Evolutionary conservation across 1,140 invertebrate genomes (phyloP), one percentile per base, ranked within the genome.

Genomic region (Leguminivora glycinivorella): DNA sequence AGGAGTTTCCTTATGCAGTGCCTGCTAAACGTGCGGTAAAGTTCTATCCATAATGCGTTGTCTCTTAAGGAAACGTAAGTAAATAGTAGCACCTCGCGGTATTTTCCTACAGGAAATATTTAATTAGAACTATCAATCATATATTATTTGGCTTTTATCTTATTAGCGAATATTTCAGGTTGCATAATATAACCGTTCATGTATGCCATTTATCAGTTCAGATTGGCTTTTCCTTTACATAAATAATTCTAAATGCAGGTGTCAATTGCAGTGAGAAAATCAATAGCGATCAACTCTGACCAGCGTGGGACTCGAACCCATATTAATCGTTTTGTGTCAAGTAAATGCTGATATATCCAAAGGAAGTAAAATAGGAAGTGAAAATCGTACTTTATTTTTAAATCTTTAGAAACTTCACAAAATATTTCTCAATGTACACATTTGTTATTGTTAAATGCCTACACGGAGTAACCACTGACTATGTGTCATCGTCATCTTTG

Each of bases 1-100:
- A 63, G 34, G n/a, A 70, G 31, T 66, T 70, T 68, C 71, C 70
- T 75, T 70, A 77, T 80, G 67, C 68, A 69, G 38, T 31, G n/a
- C 9, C 6, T 9, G 25, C 12, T 52, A 68, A 67, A 43, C 47
- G 47, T 52, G 19, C 47, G 47, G 19, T 22, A 52, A 22, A 52
- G n/a, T 47, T 47, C 43, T 47, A 5, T 5, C 17, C 40, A 7
- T 7, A 52, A 17, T 9, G 47, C 43, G 19, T 52, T 17, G 7
- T 56, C 24, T 68, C 22, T 14, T 31, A 60, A 22, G 67, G 38
- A 56, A 40, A 68, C 70, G 56, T 71, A 74, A 72, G 69, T 70
- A 19, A 72, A 47, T 68, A 31, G n/a, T 38, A 38, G 10, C 34
- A 38, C 34, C 14, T 12, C 34, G 34, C 12, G 34, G 14, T 12